These are phyloP conservation scores for Callorhinus ursinus DNA, from an alignment of 2,113 vertebrate species.

Conservation along the genomic window DNA sequence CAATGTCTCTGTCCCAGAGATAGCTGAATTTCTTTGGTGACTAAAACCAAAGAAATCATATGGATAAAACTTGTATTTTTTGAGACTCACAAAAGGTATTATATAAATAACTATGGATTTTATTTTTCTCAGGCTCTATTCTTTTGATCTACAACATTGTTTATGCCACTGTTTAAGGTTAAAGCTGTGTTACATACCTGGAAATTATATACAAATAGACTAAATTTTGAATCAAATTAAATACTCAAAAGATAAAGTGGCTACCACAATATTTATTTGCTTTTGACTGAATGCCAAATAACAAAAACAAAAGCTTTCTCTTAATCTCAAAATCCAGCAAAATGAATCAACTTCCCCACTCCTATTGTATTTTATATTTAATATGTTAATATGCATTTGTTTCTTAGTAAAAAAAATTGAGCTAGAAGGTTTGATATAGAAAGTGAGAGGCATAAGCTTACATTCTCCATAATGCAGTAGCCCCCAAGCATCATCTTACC, in stretches of 20 bases:
- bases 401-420: constrained; percentile 46
- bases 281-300: constrained; percentile 61
- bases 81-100: neutral
- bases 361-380: constrained; percentile 48
- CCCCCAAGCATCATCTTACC: neutral
- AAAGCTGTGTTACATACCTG: constrained; percentile 57
- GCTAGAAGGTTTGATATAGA: neutral
- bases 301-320: constrained; percentile 42
- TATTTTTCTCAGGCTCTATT: constrained; percentile 34
- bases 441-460: neutral
- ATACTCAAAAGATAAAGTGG: constrained; percentile 65
- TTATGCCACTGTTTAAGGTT: constrained; percentile 60
- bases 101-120: constrained; percentile 44
- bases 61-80: constrained; percentile 20
- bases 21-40: constrained; percentile 28
- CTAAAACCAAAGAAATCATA: constrained; percentile 35
- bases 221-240: constrained; percentile 67
- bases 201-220: constrained; percentile 49
- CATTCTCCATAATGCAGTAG: neutral
- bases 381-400: constrained; percentile 65
- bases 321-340: constrained; percentile 51
- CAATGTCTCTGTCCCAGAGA: neutral
- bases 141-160: constrained; percentile 48
- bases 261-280: constrained; percentile 66
- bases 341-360: constrained; percentile 51